A percentile compares a stretch with the other conserved stretches of the same genome.
Evolutionary conservation across 2,888 invertebrate species (phyloP).

Genomic region (Parelbella ahira): DNA sequence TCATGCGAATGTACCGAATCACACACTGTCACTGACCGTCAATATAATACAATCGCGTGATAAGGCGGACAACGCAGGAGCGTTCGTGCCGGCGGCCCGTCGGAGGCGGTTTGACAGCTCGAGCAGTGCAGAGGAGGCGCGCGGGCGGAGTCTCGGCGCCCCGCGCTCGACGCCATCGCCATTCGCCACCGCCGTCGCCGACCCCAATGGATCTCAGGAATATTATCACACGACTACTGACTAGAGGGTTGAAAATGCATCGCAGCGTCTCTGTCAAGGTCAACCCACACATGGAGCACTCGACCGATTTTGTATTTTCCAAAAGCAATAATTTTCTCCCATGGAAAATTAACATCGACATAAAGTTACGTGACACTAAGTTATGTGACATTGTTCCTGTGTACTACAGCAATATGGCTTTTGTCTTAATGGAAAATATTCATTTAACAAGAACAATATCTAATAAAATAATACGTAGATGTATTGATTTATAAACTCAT

Average conservation of each 20-base stretch:
- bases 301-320: conserved; percentile 12
- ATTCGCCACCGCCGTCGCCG: conserved; percentile 42
- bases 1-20: conserved; percentile 68
- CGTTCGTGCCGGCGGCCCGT: conserved; percentile 76
- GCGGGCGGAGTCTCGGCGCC: conserved; percentile 62
- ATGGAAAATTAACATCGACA: too few relatives aligned
- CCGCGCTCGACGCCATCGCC: conserved; percentile 49
- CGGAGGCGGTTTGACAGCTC: conserved; percentile 79
- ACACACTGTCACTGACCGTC: conserved; percentile 69
- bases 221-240: conserved; percentile 58
- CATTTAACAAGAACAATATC: too few relatives aligned
- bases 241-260: conserved; percentile 73
- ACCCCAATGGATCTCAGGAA: conserved; percentile 56
- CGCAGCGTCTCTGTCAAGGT: conserved; percentile 68
- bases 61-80: conserved; percentile 54
- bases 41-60: conserved; percentile 62
- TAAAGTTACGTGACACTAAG: too few relatives aligned
- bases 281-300: conserved; percentile 36
- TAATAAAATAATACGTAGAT: too few relatives aligned
- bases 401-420: too few relatives aligned
- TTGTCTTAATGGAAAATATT: too few relatives aligned
- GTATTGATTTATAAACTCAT: too few relatives aligned
- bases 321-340: conserved; percentile 4
- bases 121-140: conserved; percentile 58
- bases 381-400: too few relatives aligned